Base-by-base conservation (phyloP, 2,888 invertebrate species). In the Heterodera filipjevi region DNA sequence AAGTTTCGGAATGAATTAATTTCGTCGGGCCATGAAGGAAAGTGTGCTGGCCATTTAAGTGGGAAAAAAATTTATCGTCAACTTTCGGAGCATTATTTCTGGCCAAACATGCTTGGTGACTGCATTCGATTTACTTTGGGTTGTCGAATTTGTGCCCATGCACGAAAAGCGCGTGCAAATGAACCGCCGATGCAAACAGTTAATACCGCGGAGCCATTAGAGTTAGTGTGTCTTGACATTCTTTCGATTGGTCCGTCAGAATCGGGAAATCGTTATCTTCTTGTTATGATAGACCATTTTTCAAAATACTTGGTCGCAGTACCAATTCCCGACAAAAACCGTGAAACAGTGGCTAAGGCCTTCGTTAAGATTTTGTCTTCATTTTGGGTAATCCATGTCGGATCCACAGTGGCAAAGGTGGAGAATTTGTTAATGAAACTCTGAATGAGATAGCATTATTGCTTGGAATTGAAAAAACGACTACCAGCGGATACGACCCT, bases 271-370 rank as follows among this genome's bases (percentile, higher is more conserved):
- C 66, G 66, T 32, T 83, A 82, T 70, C 39, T 77, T 16, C 49
- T 59, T 0, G 79, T 78, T 10, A 44, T 71, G 14, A 35, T 78
- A 1, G 80, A 80, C 71, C 70, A 76, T 46, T 83, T 83, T 19
- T 35, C 81, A 0, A 82, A 83, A 27, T 88, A 59, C 53, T 71
- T 78, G 75, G 44, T 85, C 82, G 83, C 82, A 71, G 35, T 86
- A 35, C 82, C 89, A 6, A 77, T 89, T 27, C 85, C 85, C 0
- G 87, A 87, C 49, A 73, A 73, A n/a, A 39, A 22, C 16, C 2
- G 16, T 0, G 46, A 73, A 30, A 44, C 73, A 0, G 83, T 89
- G 14, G 88, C 89, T 0, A 72, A 78, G 30, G 80, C 84, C 10
- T 74, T 89, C 19, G 73, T 82, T 3, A 78, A 81, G 46, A 82